These are phyloP conservation scores for Alosa sapidissima DNA, from an alignment of 2,797 vertebrate genomes.

Conservation along the genomic window DNA sequence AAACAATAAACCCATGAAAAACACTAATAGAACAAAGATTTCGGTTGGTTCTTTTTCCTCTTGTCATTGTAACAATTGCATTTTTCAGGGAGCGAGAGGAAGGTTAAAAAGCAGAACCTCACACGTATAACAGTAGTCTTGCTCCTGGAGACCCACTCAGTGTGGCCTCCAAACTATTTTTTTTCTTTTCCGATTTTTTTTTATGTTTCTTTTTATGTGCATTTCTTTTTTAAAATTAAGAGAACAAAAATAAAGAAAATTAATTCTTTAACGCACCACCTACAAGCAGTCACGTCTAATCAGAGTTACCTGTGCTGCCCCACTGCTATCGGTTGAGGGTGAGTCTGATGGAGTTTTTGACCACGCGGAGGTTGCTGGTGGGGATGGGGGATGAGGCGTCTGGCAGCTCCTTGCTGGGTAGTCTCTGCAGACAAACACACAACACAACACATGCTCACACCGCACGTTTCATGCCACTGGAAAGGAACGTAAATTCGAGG, in stretches of 20 bases:
- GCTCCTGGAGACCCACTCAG: conserved; percentile 27
- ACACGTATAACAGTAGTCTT: conserved; percentile 28
- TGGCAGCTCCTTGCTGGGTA: conserved; percentile 95
- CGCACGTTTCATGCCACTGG: neutral
- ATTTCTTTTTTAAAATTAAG: conserved; percentile 11
- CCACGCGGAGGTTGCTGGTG: conserved; percentile 86
- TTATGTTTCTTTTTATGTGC: conserved; percentile 6
- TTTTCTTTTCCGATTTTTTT: conserved; percentile 6
- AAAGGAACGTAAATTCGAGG: neutral
- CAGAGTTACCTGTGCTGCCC: conserved; percentile 69
- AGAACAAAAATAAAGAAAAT: neutral
- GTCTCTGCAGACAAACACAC: conserved; percentile 75
- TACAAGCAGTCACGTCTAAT: neutral
- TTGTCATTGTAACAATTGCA: conserved; percentile 5
- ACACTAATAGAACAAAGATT: conserved; percentile 6
- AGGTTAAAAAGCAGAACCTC: neutral
- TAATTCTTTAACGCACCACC: neutral
- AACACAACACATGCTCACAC: conserved; percentile 7
- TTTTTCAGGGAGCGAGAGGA: neutral
- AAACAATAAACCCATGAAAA: conserved; percentile 14
- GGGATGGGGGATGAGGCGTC: conserved; percentile 94
- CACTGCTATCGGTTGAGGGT: conserved; percentile 87
- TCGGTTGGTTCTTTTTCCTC: conserved; percentile 8
- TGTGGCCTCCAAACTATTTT: conserved; percentile 3
- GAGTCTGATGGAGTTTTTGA: conserved; percentile 97